Evolutionary conservation across 2,797 vertebrate species (phyloP).

Genomic region (Bufotes viridis): DNA sequence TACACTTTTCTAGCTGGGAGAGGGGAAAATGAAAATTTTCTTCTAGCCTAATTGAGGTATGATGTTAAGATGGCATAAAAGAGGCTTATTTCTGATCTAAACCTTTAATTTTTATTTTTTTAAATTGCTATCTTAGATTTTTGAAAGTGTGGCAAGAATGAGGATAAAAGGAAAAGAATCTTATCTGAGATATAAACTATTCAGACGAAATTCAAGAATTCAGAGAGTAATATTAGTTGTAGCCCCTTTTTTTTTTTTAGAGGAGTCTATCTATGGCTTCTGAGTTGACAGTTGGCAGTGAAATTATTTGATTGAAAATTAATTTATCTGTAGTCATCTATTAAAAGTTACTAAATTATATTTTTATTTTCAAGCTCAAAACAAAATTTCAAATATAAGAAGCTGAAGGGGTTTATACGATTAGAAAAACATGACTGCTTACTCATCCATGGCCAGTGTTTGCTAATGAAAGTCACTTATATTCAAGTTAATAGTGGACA

Average conservation of each 20-base stretch:
- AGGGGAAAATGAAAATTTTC: constrained; percentile 65
- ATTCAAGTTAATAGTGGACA: too few relatives aligned
- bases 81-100: constrained; percentile 14
- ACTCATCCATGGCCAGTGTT: too few relatives aligned
- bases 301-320: too few relatives aligned
- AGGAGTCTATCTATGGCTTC: background rate
- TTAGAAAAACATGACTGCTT: too few relatives aligned
- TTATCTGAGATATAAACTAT: background rate
- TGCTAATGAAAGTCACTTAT: too few relatives aligned
- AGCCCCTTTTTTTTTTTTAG: too few relatives aligned
- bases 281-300: background rate
- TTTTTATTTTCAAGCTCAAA: background rate
- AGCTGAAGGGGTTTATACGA: too few relatives aligned
- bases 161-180: background rate
- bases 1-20: constrained; percentile 65
- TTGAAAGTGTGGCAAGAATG: background rate
- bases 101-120: constrained; percentile 31
- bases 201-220: background rate
- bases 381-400: too few relatives aligned
- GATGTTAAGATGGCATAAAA: constrained; percentile 50
- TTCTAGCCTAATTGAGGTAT: constrained; percentile 36
- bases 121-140: constrained; percentile 9
- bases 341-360: background rate
- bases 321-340: too few relatives aligned
- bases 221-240: background rate